Evolutionary conservation across 2,113 vertebrate genomes (phyloP).

Genomic region (Chunga burmeisteri): DNA sequence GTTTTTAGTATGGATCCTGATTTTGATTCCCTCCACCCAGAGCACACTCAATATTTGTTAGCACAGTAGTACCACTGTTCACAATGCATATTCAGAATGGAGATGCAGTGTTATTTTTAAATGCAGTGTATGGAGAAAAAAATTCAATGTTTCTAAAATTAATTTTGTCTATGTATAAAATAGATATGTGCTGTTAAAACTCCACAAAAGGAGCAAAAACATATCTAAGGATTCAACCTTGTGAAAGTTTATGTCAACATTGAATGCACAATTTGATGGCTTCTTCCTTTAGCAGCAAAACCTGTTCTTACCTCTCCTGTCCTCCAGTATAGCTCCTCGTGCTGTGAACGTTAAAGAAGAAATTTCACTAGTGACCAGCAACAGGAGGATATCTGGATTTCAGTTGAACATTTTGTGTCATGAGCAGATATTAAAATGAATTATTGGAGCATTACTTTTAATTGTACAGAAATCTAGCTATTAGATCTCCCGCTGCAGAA

Average conservation of each 20-base stretch:
- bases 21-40: not conserved
- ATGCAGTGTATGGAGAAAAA: not conserved
- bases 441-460: not conserved
- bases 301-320: not conserved
- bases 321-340: not conserved
- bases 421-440: not conserved
- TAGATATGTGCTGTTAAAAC: conserved; percentile 28
- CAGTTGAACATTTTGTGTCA: not conserved
- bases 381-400: not conserved
- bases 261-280: conserved; percentile 55
- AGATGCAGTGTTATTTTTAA: conserved; percentile 3
- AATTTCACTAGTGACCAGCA: not conserved
- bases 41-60: not conserved
- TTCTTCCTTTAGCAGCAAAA: conserved; percentile 70
- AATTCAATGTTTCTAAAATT: conserved; percentile 6
- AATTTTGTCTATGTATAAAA: not conserved
- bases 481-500: conserved; percentile 1
- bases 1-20: not conserved
- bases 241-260: conserved; percentile 6
- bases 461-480: not conserved
- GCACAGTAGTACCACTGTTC: not conserved
- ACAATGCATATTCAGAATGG: not conserved
- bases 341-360: not conserved
- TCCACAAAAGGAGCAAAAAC: conserved; percentile 66
- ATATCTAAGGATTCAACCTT: conserved; percentile 29